Evolutionary conservation across 2,888 invertebrate genomes (phyloP), one percentile per base, ranked within the genome.

Genomic region (Amphipoea oculea): DNA sequence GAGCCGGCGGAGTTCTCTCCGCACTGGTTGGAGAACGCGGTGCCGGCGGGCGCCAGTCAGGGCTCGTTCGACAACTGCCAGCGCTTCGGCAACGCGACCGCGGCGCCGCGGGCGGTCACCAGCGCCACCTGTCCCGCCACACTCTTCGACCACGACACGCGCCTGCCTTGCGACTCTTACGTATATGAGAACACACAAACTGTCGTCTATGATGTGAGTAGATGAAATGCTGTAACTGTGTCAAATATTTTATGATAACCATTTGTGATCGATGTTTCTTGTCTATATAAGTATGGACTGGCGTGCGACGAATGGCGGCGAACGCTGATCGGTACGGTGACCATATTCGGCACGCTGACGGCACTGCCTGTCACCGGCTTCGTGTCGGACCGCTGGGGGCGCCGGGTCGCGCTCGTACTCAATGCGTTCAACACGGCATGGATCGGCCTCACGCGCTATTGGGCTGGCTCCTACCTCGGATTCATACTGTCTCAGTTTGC

Each of bases 331-430:
- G 98, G 98, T 0, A 98, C 98, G 0, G 94, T 98, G 20, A 97
- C 98, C 82, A 98, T 97, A 72, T 87, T 98, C 45, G 98, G 98
- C 42, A 97, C 97, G 79, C 97, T 98, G 89, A 93, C 97, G 71
- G 98, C 98, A 2, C 95, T 98, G 84, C 98, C 98, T 17, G 94
- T 98, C 83, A 97, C 98, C 0, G 98, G 98, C 65, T 97, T 97
- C 88, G 92, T 98, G 68, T 98, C 98, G 1, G 98, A 98, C 95
- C 97, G 97, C 96, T 98, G 97, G 95, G 98, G 98, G 4, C 96
- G 98, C 72, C 97, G 97, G 85, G 95, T 96, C 5, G 96, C 97
- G 4, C 95, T 98, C 79, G 95, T 97, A 51, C 90, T 97, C 85
- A 97, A 97, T 81, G 97, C 97, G 84, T 93, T 97, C 83, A 93